Evolutionary conservation across 2,797 vertebrate genomes (phyloP), one percentile per base, ranked within the genome.

Genomic region (Ctenochaetus hawaiiensis): DNA sequence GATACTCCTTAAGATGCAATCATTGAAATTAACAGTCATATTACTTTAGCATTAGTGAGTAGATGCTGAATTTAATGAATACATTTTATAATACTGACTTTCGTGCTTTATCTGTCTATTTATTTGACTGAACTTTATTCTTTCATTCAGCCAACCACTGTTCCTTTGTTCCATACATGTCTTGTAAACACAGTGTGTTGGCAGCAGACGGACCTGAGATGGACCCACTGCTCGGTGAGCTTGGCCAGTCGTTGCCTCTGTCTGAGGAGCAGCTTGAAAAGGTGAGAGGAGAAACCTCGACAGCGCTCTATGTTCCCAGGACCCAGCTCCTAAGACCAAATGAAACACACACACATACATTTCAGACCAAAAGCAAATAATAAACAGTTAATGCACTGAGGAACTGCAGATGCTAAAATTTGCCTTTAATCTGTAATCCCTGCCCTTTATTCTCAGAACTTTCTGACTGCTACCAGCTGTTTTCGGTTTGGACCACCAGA

Each of bases 211-310:
- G 92, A 99, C 98, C 98, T 96, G 75, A 99, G 91, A 23, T 90
- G 92, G 78, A 97, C 81, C 97, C 97, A 99, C 62, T 96, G 96
- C 69, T 98, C 95, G 0, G 96, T 97, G 76, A 99, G 78, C 0
- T 60, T 78, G 34, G 96, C 93, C 53, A 99, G 95, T n/a, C 95
- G 93, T 0, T 8, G 87, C 67, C 97, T 96, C 90, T 99, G 98
- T 34, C 67, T 93, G 65, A 97, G 92, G 2, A 99, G 95, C 71
- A 96, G 80, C 91, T 96, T 97, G 93, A 98, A 95, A 60, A 99
- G 95, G 84, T 99, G 97, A 22, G 96, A 96, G 1, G 97, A 94
- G 91, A 99, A 99, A 1, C 98, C 98, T 84, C 93, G 94, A 69
- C 97, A 98, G 54, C 98, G 94, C 41, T 99, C 97, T 8, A 97